Evolutionary conservation across 2,113 vertebrate species (phyloP).

Genomic region (Heloderma charlesbogerti): DNA sequence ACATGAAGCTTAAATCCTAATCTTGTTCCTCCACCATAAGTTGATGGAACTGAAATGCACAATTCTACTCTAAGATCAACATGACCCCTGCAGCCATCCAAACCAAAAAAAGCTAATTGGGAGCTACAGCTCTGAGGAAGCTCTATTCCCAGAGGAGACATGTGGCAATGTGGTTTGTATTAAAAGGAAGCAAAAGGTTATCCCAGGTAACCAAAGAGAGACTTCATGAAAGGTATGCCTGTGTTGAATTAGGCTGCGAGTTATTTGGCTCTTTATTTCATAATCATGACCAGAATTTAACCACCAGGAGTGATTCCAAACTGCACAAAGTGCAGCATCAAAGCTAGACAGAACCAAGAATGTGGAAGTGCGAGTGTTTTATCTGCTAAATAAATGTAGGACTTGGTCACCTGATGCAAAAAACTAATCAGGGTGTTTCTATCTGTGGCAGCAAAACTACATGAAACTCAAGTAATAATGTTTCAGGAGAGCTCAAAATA

Average conservation of each 20-base stretch:
- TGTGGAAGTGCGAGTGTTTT: not conserved
- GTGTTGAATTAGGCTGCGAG: not conserved
- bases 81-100: not conserved
- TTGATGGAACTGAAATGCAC: not conserved
- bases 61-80: not conserved
- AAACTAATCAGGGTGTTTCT: not conserved
- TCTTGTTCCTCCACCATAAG: not conserved
- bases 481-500: not conserved
- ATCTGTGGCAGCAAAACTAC: not conserved
- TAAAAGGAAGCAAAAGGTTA: not conserved
- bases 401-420: not conserved
- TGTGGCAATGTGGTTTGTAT: constrained; percentile 8
- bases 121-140: not conserved
- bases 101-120: not conserved
- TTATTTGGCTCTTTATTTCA: constrained; percentile 17
- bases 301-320: not conserved
- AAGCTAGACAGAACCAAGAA: not conserved
- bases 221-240: not conserved
- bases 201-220: not conserved
- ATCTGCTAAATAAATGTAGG: not conserved
- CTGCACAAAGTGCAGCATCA: not conserved
- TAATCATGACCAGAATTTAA: not conserved
- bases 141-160: not conserved
- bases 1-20: not conserved
- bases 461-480: not conserved